phyloP scores from a whole-genome alignment of 2,888 invertebrate genomes.

The Osedax frankpressi region DNA sequence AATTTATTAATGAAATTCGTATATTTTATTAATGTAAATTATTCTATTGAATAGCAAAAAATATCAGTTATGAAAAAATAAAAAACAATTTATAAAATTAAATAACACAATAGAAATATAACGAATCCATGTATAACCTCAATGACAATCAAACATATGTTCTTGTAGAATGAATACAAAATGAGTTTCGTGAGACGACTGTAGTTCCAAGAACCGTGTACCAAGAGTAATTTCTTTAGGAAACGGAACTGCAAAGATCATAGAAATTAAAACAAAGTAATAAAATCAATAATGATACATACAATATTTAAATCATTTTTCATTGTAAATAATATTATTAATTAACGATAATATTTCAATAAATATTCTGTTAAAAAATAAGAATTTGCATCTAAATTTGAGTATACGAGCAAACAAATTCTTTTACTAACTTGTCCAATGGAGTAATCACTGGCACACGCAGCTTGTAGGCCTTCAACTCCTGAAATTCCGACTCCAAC shows the following conservation, averaged over 20 bases:
- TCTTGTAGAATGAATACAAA: conserved; percentile 97
- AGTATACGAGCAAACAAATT: too few relatives aligned
- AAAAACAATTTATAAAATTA: background rate
- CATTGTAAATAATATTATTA: too few relatives aligned
- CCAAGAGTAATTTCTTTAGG: conserved; percentile 73
- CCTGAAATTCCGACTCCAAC: conserved; percentile 96
- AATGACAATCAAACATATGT: conserved; percentile 96
- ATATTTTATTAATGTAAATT: too few relatives aligned
- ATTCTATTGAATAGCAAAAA: background rate
- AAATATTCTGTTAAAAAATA: background rate
- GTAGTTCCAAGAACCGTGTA: conserved; percentile 98
- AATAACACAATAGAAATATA: too few relatives aligned
- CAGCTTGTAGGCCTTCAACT: conserved; percentile 94
- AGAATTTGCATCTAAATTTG: too few relatives aligned
- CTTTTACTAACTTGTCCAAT: conserved; percentile 66
- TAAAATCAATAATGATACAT: too few relatives aligned
- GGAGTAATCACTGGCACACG: conserved; percentile 96
- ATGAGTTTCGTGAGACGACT: conserved; percentile 92
- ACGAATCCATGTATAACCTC: conserved; percentile 51
- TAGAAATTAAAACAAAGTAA: too few relatives aligned
- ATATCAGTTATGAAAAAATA: background rate
- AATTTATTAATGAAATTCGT: too few relatives aligned
- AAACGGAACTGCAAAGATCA: conserved; percentile 85
- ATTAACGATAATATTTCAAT: background rate
- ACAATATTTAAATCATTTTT: too few relatives aligned